Conservation (phyloP, 2,797 vertebrate species). For the Premnoplex brunnescens region DNA sequence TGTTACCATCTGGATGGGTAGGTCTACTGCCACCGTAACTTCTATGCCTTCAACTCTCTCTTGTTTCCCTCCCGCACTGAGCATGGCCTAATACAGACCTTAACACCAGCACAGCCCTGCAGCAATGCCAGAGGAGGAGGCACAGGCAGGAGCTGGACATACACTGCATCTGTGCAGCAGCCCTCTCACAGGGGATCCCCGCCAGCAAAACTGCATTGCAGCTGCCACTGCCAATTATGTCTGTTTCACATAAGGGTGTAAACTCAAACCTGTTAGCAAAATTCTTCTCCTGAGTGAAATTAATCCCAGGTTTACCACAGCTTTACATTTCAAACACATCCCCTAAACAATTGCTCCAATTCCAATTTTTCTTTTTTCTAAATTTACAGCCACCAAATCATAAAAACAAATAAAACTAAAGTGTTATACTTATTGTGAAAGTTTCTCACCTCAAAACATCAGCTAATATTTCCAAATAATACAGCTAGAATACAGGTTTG, state of each 20-base stretch:
- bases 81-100: fast-evolving
- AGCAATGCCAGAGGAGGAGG: fast-evolving
- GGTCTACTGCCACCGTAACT: not conserved
- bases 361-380: not conserved
- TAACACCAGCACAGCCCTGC: fast-evolving
- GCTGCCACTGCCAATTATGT: not conserved
- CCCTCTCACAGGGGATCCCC: fast-evolving
- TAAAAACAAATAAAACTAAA: not conserved
- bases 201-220: not conserved
- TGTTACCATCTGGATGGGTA: not conserved
- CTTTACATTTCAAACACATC: not conserved
- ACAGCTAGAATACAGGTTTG: not conserved
- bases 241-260: not conserved
- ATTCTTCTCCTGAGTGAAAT: not conserved
- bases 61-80: not conserved
- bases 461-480: not conserved
- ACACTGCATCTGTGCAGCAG: fast-evolving
- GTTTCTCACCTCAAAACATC: not conserved
- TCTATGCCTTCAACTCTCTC: fast-evolving
- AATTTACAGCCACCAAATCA: not conserved
- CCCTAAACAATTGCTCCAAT: not conserved
- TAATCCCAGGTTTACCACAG: not conserved
- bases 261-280: not conserved
- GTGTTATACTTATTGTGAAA: not conserved
- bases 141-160: fast-evolving